These are phyloP conservation scores for Camponotus floridanus DNA, from an alignment of 1,140 invertebrate species.

Conservation along the genomic window DNA sequence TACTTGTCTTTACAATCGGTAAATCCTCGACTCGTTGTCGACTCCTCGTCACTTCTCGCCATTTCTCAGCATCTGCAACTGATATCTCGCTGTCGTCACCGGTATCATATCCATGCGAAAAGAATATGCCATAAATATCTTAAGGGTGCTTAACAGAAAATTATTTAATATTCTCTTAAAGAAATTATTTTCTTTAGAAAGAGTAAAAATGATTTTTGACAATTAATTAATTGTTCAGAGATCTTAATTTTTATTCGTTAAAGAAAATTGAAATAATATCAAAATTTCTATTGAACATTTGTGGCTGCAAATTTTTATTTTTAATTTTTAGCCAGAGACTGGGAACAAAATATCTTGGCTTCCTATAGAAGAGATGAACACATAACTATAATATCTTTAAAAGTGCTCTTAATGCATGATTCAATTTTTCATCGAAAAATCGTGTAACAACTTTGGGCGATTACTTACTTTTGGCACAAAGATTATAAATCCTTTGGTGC, in stretches of 20 bases:
- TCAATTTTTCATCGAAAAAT: not conserved
- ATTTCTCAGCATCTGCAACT: constrained; percentile 45
- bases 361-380: not conserved
- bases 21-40: constrained; percentile 63
- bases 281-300: too few species aligned
- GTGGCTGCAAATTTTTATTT: too few species aligned
- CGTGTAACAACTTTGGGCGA: not conserved
- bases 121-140: not conserved
- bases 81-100: constrained; percentile 27
- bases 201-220: not conserved
- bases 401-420: not conserved
- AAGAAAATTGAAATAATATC: too few species aligned
- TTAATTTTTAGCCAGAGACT: too few species aligned
- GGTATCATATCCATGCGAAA: not conserved
- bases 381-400: not conserved
- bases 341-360: too few species aligned
- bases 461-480: not conserved
- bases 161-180: not conserved
- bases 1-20: constrained; percentile 8
- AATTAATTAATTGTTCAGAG: too few species aligned
- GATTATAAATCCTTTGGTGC: not conserved
- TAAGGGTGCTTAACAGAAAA: not conserved
- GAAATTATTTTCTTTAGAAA: not conserved
- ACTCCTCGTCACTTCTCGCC: constrained; percentile 47
- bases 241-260: too few species aligned